phyloP scores from a whole-genome alignment of 30 jellyfish, hydroid and myxozoan species.

The Pelagia noctiluca region DNA sequence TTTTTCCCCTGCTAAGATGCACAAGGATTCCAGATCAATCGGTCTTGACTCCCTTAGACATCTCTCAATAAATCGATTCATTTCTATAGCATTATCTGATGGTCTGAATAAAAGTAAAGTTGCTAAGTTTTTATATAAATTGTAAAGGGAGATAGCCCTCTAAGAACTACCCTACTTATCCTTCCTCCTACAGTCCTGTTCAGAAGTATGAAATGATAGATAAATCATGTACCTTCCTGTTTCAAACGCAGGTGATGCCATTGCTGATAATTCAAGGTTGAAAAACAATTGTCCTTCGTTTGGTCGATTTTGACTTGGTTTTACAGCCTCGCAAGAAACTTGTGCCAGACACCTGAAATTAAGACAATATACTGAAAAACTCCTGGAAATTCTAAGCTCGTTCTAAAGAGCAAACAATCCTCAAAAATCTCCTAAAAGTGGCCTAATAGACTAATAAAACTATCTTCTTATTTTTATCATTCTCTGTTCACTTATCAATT shows the following conservation, averaged over 20 bases:
- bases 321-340: constrained; percentile 79
- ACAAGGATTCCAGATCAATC: constrained; percentile 86
- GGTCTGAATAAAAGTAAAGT: constrained; percentile 52
- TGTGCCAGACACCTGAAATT: constrained; percentile 82
- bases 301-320: constrained; percentile 78
- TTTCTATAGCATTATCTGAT: constrained; percentile 72
- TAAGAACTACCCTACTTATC: too few relatives aligned
- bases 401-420: too few relatives aligned
- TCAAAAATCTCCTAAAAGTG: too few relatives aligned
- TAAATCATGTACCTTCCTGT: constrained; percentile 68
- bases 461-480: too few relatives aligned
- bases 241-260: constrained; percentile 94
- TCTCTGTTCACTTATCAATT: too few relatives aligned
- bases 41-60: constrained; percentile 91
- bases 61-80: constrained; percentile 88
- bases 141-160: neutral
- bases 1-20: constrained; percentile 94
- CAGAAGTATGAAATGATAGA: neutral
- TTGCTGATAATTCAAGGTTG: constrained; percentile 87
- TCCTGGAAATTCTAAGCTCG: neutral
- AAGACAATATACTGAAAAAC: neutral
- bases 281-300: constrained; percentile 89
- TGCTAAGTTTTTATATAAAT: neutral
- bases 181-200: too few relatives aligned
- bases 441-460: too few relatives aligned